Base-by-base conservation (phyloP, 1,140 invertebrate species). In the Sipha flava region DNA sequence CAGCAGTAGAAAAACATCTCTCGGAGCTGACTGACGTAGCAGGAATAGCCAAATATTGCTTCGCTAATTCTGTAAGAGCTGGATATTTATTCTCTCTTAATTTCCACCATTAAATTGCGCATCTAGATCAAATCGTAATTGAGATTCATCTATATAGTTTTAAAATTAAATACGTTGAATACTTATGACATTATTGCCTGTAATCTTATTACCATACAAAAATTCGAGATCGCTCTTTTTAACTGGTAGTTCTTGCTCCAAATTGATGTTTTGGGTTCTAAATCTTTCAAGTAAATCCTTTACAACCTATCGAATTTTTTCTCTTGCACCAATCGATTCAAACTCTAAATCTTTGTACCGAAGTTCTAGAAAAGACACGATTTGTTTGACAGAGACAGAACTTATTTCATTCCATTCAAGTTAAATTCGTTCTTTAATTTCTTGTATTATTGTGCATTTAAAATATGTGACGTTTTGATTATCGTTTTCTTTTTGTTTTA, bases 1-100 rank as follows among this genome's bases (percentile, higher is more conserved):
- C 83, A 29, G 81, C 81, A 31, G 81, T 73, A 12, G 82, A 83
- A 57, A 83, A 83, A 16, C 82, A 54, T 80, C 83, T 75, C 79
- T 83, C 83, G 21, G 79, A 80, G 14, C 80, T 68, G 5, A 82
- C 81, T 21, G 79, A 77, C 18, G 82, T 81, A 1, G 80, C 80
- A 29, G 82, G 80, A 47, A 84, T 49, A 21, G 47, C 5, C 2
- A 21, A 21, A 54, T 54, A 26, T 54, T 23, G 49, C 21, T 54
- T 54, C 12, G 49, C 49, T 18, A 57, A 34, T 0, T 0, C 47
- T 29, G 43, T 43, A 14, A 26, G 18, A 16, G 10, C 34, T 40
- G 49, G 29, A 37, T 26, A 54, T 54, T 54, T 54, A 26, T 54
- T 54, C 7, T 26, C 52, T 54, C 23, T 54, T 1, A 0, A 54